A percentile compares a stretch with the other conserved stretches of the same genome.
phyloP scores from a whole-genome alignment of 2,888 invertebrate species.

The Cyrtodaria siliqua region DNA sequence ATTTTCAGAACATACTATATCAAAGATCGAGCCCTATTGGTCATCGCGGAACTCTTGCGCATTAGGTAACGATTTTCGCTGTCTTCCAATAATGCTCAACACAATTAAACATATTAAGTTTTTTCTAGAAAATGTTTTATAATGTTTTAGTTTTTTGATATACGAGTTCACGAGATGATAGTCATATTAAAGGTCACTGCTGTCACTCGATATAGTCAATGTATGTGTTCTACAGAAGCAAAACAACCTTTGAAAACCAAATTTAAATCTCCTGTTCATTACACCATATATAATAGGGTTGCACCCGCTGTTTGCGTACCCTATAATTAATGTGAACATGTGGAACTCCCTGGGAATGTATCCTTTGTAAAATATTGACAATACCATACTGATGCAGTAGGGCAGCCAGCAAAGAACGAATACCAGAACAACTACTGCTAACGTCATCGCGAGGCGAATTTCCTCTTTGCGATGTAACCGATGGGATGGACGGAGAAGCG shows the following conservation, averaged over 20 bases:
- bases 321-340: constrained; percentile 78
- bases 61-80: too few species aligned
- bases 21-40: too few species aligned
- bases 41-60: too few species aligned
- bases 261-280: constrained; percentile 77
- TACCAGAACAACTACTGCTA: constrained; percentile 75
- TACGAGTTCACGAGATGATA: too few species aligned
- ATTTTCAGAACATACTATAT: too few species aligned
- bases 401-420: constrained; percentile 83
- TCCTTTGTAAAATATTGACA: constrained; percentile 69
- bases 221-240: constrained; percentile 44
- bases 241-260: constrained; percentile 67
- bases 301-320: constrained; percentile 79
- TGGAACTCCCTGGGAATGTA: constrained; percentile 67
- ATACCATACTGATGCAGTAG: constrained; percentile 81
- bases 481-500: not conserved
- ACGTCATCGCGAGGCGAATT: constrained; percentile 69
- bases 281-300: constrained; percentile 82
- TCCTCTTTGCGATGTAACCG: constrained; percentile 62
- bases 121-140: too few species aligned
- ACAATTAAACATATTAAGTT: too few species aligned
- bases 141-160: too few species aligned
- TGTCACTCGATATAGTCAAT: too few species aligned
- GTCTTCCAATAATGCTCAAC: too few species aligned
- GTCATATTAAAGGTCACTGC: too few species aligned